Base-by-base conservation (phyloP, 2,888 invertebrate genomes). In the Myopa testacea region DNA sequence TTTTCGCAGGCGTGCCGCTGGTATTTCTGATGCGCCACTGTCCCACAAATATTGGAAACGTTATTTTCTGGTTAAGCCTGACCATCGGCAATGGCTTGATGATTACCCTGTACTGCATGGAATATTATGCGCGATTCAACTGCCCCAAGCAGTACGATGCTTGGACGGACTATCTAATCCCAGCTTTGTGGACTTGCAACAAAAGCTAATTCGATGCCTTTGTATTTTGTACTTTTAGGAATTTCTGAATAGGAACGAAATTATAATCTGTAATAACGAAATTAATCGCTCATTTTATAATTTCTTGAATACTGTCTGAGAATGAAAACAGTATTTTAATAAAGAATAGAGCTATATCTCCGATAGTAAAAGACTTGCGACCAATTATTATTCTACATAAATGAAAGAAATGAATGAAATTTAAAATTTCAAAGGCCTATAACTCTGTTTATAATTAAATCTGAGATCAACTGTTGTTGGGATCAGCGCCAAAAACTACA, bases 1-100 rank as follows among this genome's bases (percentile, higher is more conserved):
- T 94, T 50, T 95, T 96, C 14, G 89, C 92, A 82, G 86, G 91
- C 16, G 86, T 93, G 73, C 85, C 91, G 19, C 91, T 92, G 19
- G 88, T 92, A 19, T 92, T 92, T 10, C 78, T 93, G 0, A 91
- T 92, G 0, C 91, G 91, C 0, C 89, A 89, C 8, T 85, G 87
- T 3, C 85, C 87, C 0, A 88, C 91, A 8, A 89, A 91, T 34
- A 83, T 91, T 3, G 93, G 95, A 75, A 98, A 98, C 87, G 90
- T 96, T n/a, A 90, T 96, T 75, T 91, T 98, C 86, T 98, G 97
- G 96, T 92, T 95, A 68, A 90, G 92, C 0, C 90, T 98, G 76
- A 93, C 94, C 77, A 89, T 93, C 19, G 98, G 98, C 73, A 94
- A 92, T 81, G 95, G 96, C 79, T 83, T 84, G 40, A 79, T 89